Evolutionary conservation across 2,888 invertebrate genomes (phyloP).

Genomic region (Plusia festucae): DNA sequence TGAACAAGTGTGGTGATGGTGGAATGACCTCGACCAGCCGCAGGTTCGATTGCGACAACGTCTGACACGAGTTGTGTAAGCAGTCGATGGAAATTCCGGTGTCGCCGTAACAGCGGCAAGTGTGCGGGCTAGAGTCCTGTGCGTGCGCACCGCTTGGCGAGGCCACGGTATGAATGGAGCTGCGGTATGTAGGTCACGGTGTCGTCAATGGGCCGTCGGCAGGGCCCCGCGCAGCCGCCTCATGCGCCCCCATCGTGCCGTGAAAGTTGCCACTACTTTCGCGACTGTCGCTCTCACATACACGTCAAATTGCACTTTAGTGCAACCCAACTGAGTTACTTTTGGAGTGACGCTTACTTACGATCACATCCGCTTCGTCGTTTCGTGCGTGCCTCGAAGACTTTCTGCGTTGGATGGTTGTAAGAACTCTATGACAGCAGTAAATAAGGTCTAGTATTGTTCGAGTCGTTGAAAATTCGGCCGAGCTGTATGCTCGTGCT

Average conservation of each 20-base stretch:
- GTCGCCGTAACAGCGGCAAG: slow-evolving; percentile 74
- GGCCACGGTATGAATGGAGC: slow-evolving; percentile 88
- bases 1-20: slow-evolving; percentile 85
- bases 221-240: slow-evolving; percentile 83
- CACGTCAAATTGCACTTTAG: slow-evolving; percentile 82
- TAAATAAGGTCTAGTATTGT: slow-evolving; percentile 71
- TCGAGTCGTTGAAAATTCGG: slow-evolving; percentile 73
- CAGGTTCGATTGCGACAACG: slow-evolving; percentile 81
- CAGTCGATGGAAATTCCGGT: slow-evolving; percentile 83
- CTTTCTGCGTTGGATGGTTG: slow-evolving; percentile 67
- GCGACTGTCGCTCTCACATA: slow-evolving; percentile 77
- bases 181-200: slow-evolving; percentile 88
- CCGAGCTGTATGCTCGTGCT: slow-evolving; percentile 87
- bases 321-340: slow-evolving; percentile 80
- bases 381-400: slow-evolving; percentile 81
- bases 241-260: slow-evolving; percentile 85
- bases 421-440: slow-evolving; percentile 67
- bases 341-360: slow-evolving; percentile 75
- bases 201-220: slow-evolving; percentile 88
- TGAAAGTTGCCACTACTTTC: slow-evolving; percentile 89
- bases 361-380: slow-evolving; percentile 87
- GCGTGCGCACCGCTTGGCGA: slow-evolving; percentile 73
- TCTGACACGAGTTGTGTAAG: slow-evolving; percentile 80
- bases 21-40: slow-evolving; percentile 77
- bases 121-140: slow-evolving; percentile 80